Conservation (phyloP, 2,113 vertebrate species). For the Puma concolor region DNA sequence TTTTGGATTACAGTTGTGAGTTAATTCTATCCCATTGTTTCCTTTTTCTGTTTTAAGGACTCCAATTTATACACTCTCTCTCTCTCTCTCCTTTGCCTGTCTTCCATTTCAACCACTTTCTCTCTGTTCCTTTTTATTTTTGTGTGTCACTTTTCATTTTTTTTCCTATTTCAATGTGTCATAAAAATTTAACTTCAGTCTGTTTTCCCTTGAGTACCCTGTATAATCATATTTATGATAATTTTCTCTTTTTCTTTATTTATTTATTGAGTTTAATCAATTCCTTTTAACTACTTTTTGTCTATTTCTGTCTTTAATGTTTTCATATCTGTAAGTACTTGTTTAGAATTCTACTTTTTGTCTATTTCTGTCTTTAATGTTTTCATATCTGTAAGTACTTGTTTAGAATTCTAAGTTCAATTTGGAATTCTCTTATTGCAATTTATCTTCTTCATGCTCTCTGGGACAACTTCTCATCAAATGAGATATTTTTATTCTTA, state of each 20-base stretch:
- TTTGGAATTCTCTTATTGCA: neutral
- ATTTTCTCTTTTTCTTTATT: neutral
- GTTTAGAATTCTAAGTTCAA: slow-evolving; percentile 27
- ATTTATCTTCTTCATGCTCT: neutral
- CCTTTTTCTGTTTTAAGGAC: neutral
- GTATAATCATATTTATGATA: neutral
- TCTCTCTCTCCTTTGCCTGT: neutral
- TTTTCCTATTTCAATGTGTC: neutral
- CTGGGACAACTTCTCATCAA: neutral
- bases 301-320: neutral
- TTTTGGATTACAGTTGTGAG: neutral
- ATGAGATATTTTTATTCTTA: slow-evolving; percentile 10
- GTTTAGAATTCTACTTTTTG: slow-evolving; percentile 23
- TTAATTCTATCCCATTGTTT: neutral
- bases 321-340: slow-evolving; percentile 24
- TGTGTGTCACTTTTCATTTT: slow-evolving; percentile 21
- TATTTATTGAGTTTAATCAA: neutral
- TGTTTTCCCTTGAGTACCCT: neutral
- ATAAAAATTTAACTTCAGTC: neutral
- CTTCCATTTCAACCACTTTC: slow-evolving; percentile 54
- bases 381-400: slow-evolving; percentile 24
- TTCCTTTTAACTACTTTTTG: neutral
- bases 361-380: neutral
- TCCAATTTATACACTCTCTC: neutral
- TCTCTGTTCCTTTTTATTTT: slow-evolving; percentile 12